These are phyloP conservation scores for Reinhardtius hippoglossoides DNA, from an alignment of 2,113 vertebrate genomes.

Conservation along the genomic window DNA sequence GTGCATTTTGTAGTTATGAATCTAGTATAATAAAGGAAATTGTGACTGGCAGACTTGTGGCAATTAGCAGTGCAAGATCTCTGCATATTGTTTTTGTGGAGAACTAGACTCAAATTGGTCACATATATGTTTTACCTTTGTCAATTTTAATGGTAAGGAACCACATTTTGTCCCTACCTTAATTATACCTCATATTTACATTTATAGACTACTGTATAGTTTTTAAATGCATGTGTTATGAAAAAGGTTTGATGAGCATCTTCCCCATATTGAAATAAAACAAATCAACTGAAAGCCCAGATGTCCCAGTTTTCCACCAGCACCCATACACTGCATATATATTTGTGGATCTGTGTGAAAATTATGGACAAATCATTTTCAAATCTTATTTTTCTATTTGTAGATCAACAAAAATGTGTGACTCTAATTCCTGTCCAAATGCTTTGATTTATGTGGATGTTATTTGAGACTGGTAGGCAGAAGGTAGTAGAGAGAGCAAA, in stretches of 20 bases:
- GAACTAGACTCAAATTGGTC: no score
- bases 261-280: not conserved
- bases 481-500: conserved; percentile 51
- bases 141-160: no score
- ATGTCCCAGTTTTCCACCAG: not conserved
- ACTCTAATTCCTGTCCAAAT: not conserved
- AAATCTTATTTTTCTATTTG: not conserved
- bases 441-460: conserved; percentile 49
- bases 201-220: no score
- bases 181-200: no score
- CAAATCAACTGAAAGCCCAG: not conserved
- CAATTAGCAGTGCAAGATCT: no score
- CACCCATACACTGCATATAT: not conserved
- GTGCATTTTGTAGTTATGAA: not conserved
- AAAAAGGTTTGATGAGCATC: not conserved
- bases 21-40: no score
- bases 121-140: no score
- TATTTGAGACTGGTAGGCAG: conserved; percentile 32
- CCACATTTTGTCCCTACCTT: no score
- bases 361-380: not conserved
- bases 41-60: no score
- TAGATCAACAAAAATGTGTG: no score
- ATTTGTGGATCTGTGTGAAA: not conserved
- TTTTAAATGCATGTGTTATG: no score
- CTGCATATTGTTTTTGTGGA: no score